Evolutionary conservation across 2,797 vertebrate species (phyloP), one percentile per base, ranked within the genome.

Genomic region (Manis crassicaudata): DNA sequence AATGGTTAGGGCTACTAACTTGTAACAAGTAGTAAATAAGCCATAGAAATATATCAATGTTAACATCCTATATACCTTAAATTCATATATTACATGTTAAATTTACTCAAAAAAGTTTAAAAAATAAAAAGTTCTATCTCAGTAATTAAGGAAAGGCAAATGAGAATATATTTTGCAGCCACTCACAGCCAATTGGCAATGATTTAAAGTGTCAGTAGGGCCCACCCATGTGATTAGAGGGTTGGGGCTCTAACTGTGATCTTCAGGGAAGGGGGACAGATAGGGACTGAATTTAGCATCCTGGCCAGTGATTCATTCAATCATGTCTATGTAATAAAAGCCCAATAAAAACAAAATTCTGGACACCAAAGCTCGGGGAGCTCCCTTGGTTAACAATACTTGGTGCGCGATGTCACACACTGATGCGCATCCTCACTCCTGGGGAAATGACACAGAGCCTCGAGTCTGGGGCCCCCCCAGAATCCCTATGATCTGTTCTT

Each of bases 101-200:
- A 35, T 84, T 10, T 68, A 54, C 54, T 68, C n/a, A 20, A 80
- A 27, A 52, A 16, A 35, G 35, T 43, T 83, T 67, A 63, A 77
- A 91, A 35, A 68, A 88, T 40, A 81, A 81, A 86, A 67, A 82
- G 54, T 60, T 72, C 1, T 6, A n/a, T 72, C 37, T 88, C 62
- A n/a, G 32, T 82, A 80, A 88, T 65, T 81, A 84, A 40, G 50
- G 58, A 88, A 83, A 84, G 52, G 35, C 25, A 79, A 73, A 93
- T 87, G 73, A 93, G 93, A 83, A 88, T 73, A 70, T 58, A 82
- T 88, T 68, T 95, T 35, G 17, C 7, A 58, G 27, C 29, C 18
- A 83, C 63, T 60, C 54, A 58, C 29, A 70, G 56, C 67, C 67
- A 60, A 32, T 17, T 40, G 35, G 46, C 40, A 90, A 83, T 18